phyloP scores from a whole-genome alignment of 2,797 vertebrate genomes.

The Taenioides sp. region DNA sequence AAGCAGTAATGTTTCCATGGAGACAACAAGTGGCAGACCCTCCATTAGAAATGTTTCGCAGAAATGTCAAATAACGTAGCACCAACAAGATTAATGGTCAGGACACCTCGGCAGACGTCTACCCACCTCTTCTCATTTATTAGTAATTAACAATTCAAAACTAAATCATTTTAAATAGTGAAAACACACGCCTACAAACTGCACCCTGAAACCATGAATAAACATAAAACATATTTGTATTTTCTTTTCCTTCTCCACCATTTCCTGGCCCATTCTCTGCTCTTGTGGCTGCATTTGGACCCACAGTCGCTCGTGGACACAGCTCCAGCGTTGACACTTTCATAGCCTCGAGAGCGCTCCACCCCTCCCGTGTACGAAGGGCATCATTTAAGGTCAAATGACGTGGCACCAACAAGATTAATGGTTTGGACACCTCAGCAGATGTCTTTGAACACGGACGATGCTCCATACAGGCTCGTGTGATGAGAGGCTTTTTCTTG shows the following conservation, averaged over 20 bases:
- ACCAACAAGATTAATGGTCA: constrained; percentile 36
- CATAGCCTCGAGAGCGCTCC: constrained; percentile 1
- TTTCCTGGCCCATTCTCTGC: background rate
- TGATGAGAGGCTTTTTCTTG: background rate
- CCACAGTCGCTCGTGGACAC: background rate
- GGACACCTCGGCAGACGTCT: constrained; percentile 28
- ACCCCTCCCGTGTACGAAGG: constrained; percentile 18
- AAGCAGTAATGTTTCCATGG: no score
- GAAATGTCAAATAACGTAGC: constrained; percentile 19
- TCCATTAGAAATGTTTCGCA: no score
- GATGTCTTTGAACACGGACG: constrained; percentile 32
- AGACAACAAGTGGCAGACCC: no score
- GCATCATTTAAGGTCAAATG: constrained; percentile 27
- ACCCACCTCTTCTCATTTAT: no score
- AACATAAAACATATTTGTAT: background rate
- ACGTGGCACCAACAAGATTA: constrained; percentile 32
- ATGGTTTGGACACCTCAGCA: constrained; percentile 25
- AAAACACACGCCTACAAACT: background rate
- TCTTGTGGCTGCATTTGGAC: background rate
- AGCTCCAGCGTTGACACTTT: constrained; percentile 10
- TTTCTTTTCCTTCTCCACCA: no score
- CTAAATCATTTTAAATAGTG: no score
- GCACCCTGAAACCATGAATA: background rate
- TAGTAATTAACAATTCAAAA: no score
- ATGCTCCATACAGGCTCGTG: background rate